Evolutionary conservation across 1,140 invertebrate genomes (phyloP).

Genomic region (Phthorimaea operculella): DNA sequence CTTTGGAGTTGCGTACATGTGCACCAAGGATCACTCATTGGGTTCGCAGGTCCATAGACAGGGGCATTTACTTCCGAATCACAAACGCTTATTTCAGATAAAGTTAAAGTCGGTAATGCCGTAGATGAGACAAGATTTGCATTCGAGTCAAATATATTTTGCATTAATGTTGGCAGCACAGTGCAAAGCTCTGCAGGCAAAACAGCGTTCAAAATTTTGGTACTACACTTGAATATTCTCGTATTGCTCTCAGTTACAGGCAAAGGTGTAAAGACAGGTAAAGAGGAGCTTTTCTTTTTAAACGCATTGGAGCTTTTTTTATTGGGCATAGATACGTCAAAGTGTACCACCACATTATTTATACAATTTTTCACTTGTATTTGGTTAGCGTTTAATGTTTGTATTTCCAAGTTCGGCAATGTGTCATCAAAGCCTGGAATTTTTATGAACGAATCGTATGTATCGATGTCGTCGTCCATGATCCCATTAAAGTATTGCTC

Average conservation of each 20-base stretch:
- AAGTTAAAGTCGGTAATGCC: background rate
- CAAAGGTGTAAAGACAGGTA: slow-evolving; percentile 29
- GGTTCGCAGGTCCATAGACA: no score
- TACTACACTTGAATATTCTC: slow-evolving; percentile 46
- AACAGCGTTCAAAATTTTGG: slow-evolving; percentile 35
- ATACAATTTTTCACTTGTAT: slow-evolving; percentile 43
- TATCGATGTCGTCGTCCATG: background rate
- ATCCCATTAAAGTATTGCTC: background rate
- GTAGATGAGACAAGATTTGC: background rate
- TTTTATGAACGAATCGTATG: background rate
- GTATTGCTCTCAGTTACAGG: slow-evolving; percentile 25
- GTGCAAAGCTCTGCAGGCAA: slow-evolving; percentile 50
- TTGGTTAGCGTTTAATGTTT: slow-evolving; percentile 39
- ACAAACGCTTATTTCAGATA: background rate
- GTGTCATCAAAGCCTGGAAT: slow-evolving; percentile 43
- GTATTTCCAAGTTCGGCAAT: slow-evolving; percentile 34
- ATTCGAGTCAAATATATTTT: slow-evolving; percentile 23
- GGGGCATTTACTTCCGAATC: background rate
- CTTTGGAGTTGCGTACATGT: no score
- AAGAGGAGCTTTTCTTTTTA: slow-evolving; percentile 17
- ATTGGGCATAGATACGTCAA: slow-evolving; percentile 38
- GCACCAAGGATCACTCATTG: no score
- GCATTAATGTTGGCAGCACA: slow-evolving; percentile 41
- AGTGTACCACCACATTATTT: slow-evolving; percentile 45
- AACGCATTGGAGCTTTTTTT: slow-evolving; percentile 12